Percentiles rank a stretch among this genome's conserved stretches.
Conservation (phyloP, 2,113 vertebrate species). For the Camelus dromedarius region DNA sequence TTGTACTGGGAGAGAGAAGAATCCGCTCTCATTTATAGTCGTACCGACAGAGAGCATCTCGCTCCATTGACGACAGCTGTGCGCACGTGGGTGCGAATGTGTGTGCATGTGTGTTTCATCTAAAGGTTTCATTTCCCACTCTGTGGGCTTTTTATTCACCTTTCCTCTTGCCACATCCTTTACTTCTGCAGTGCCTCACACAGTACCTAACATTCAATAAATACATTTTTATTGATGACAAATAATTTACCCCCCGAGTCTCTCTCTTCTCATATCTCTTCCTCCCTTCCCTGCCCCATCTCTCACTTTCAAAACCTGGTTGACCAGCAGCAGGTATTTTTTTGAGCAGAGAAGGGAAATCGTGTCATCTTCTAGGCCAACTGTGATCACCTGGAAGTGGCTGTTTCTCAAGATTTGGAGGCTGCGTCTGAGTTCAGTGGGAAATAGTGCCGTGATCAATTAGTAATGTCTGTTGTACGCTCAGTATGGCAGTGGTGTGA, state of each 20-base stretch:
- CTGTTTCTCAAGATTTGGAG: slow-evolving; percentile 3
- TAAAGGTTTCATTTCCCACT: background rate
- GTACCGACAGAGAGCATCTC: background rate
- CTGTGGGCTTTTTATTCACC: background rate
- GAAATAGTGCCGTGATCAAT: background rate
- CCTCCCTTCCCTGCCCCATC: background rate
- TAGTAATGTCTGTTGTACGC: slow-evolving; percentile 17
- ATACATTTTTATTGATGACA: background rate
- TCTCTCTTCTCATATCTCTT: slow-evolving; percentile 11
- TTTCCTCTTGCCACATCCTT: background rate
- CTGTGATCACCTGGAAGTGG: background rate
- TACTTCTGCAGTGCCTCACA: background rate
- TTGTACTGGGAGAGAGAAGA: background rate
- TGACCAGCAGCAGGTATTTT: background rate
- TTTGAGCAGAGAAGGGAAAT: background rate
- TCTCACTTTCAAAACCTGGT: background rate
- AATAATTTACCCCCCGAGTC: background rate
- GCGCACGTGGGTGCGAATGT: background rate
- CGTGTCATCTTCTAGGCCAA: background rate
- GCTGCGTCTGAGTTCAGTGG: background rate
- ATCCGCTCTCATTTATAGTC: background rate
- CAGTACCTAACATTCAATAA: background rate
- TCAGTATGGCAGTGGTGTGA: background rate
- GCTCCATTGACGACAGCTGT: background rate
- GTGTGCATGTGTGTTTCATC: background rate